Base-by-base conservation (phyloP, 2,888 invertebrate genomes). In the Scrobipalpa atriplicella region DNA sequence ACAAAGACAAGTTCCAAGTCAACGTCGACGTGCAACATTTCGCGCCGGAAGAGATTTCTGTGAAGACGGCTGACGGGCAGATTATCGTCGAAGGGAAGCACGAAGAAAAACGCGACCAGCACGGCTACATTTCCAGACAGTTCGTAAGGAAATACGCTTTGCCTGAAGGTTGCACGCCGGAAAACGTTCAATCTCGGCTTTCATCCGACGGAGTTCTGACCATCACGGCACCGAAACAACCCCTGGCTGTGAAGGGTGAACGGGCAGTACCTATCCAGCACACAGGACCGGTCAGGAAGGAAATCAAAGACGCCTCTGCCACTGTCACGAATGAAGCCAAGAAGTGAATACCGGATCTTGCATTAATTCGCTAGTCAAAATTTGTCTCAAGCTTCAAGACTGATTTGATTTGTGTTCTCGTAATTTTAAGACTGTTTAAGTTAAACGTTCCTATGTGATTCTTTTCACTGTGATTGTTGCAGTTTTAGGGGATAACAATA, bases 151-250 rank as follows among this genome's bases (percentile, higher is more conserved):
- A 95, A 64, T 97, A 96, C 78, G 84, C 93, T 8, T 81, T 97
- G 60, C 97, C 97, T 1, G 94, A 95, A 72, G 95, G 94, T 16
- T 95, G 95, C 67, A 94, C 96, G 72, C 89, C 95, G 2, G 94
- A 94, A 47, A 93, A 94, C 54, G 95, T 97, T 0, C 93, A 94
- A 51, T 96, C 96, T 0, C 94, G 92, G 65, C 85, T 97, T 51
- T 96, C 96, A 0, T 94, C 95, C 0, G 96, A 96, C 77, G 96
- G 96, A 6, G 93, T 96, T n/a, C 85, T 96, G 47, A 95, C 94
- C 3, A 90, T 96, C 7, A 93, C 93, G 43, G 95, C 95, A 13
- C 95, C 95, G 9, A 79, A 73, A 68, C 72, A 71, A 0, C 63
- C 8, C 3, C 11, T 36, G 18, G 63, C 52, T 69, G 77, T 36